Percentiles rank a stretch among this genome's conserved stretches.
Evolutionary conservation across 2,888 invertebrate genomes (phyloP).

Genomic region (Euclidia mi): DNA sequence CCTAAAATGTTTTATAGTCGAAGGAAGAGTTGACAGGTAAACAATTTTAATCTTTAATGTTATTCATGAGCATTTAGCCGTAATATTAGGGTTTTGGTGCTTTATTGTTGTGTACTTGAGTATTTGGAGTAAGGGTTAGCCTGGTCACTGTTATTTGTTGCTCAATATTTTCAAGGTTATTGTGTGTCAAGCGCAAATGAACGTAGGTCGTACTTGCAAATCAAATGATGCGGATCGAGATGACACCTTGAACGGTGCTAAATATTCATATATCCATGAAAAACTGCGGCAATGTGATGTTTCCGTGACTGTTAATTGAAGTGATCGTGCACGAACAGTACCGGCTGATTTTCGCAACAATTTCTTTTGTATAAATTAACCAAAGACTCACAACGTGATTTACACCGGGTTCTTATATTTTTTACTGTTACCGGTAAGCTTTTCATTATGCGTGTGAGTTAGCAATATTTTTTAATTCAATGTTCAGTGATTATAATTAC

Average conservation of each 20-base stretch:
- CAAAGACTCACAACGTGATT: constrained; percentile 8
- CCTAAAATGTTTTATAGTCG: constrained; percentile 85
- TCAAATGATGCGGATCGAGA: constrained; percentile 74
- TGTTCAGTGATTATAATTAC: background rate
- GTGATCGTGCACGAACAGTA: constrained; percentile 29
- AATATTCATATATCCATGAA: constrained; percentile 66
- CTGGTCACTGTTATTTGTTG: constrained; percentile 20
- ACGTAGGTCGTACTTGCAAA: constrained; percentile 66
- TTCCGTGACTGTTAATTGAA: constrained; percentile 36
- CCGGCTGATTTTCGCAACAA: constrained; percentile 23
- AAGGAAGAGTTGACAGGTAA: constrained; percentile 88
- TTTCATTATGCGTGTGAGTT: background rate
- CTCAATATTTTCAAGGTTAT: constrained; percentile 83
- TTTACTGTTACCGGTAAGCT: constrained; percentile 1
- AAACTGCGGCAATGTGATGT: constrained; percentile 40
- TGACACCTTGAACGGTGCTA: constrained; percentile 74
- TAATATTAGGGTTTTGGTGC: constrained; percentile 22
- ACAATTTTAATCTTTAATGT: constrained; percentile 72
- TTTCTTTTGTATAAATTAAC: constrained; percentile 29
- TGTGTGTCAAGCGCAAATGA: constrained; percentile 68
- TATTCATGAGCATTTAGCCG: constrained; percentile 40
- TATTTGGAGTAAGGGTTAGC: constrained; percentile 7
- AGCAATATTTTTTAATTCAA: background rate
- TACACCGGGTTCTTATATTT: constrained; percentile 22
- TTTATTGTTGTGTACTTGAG: constrained; percentile 9